Conservation (phyloP, 2,113 vertebrate species). For the Gavia stellata region DNA sequence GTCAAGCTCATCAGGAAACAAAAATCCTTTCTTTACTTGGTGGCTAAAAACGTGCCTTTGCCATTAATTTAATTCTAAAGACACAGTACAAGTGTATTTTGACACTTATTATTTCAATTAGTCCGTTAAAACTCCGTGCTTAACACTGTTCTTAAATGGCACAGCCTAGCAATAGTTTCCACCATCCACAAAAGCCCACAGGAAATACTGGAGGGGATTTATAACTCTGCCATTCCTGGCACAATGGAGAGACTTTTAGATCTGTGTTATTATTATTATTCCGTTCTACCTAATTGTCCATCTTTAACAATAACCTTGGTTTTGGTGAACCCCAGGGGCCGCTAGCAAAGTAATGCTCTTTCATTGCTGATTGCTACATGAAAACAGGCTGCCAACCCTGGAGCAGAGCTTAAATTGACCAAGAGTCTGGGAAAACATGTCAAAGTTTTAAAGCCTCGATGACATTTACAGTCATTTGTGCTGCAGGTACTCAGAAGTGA, state of each 20-base stretch:
- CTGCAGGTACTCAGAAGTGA: background rate
- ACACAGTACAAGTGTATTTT: background rate
- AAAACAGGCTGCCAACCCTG: slow-evolving; percentile 33
- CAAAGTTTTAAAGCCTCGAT: background rate
- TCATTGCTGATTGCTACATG: slow-evolving; percentile 7
- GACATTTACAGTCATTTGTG: background rate
- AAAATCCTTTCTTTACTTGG: background rate
- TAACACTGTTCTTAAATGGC: background rate
- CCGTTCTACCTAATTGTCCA: background rate
- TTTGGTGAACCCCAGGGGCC: slow-evolving; percentile 9
- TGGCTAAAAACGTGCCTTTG: background rate
- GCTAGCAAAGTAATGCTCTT: slow-evolving; percentile 44
- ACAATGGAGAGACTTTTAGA: background rate
- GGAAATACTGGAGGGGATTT: slow-evolving; percentile 33
- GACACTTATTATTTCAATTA: background rate
- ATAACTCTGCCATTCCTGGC: slow-evolving; percentile 30
- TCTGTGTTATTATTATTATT: background rate
- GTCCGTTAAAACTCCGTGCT: background rate
- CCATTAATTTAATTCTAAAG: background rate
- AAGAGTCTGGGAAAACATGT: background rate
- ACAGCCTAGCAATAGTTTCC: slow-evolving; percentile 45
- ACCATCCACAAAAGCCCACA: background rate
- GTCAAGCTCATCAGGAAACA: background rate
- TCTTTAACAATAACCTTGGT: slow-evolving; percentile 12
- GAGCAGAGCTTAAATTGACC: background rate